phyloP scores from a whole-genome alignment of 2,797 vertebrate species.

The Alca torda region DNA sequence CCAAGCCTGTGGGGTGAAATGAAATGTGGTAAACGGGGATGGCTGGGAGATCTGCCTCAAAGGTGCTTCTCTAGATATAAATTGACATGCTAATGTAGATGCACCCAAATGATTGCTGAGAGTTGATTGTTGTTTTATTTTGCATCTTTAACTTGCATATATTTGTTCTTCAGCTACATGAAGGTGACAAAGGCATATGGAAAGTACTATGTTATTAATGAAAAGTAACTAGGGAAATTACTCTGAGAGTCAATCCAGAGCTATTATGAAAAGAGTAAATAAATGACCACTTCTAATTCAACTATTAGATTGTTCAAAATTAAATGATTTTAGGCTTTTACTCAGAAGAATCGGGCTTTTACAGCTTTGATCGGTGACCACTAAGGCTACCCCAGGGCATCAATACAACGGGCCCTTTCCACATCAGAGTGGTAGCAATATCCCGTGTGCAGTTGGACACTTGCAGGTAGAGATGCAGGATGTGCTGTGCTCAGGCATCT shows the following conservation, averaged over 20 bases:
- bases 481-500: not conserved
- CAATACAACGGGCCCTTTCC: accelerated
- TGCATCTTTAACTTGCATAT: not conserved
- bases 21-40: not conserved
- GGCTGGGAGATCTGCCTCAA: not conserved
- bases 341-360: accelerated
- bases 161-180: constrained; percentile 49
- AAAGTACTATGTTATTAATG: constrained; percentile 32
- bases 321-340: not conserved
- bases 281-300: not conserved
- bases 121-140: not conserved
- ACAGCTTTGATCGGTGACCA: not conserved
- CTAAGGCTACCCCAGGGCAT: not conserved
- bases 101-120: not conserved
- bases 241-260: not conserved
- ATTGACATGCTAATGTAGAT: not conserved
- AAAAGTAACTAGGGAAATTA: constrained; percentile 19
- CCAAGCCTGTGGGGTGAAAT: not conserved
- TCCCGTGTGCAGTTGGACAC: not conserved
- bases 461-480: not conserved
- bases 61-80: not conserved
- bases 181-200: constrained; percentile 31
- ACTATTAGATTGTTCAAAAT: not conserved
- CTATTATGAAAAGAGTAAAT: constrained; percentile 33
- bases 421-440: too few species aligned